Base-by-base conservation (phyloP, 2,888 invertebrate genomes). In the Troglohyphantes excavatus region DNA sequence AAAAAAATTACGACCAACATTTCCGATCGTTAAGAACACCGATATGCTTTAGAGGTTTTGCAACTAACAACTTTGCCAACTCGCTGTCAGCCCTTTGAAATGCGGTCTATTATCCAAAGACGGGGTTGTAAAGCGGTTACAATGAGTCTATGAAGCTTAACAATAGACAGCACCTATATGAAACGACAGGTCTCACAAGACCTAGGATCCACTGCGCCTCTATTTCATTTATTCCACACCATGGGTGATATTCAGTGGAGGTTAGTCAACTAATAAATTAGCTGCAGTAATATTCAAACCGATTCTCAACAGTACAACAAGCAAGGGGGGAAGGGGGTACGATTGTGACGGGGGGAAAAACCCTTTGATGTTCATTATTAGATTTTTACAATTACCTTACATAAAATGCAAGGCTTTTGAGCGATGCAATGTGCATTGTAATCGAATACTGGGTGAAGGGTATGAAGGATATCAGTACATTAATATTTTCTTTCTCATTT, bases 1-100 rank as follows among this genome's bases (percentile, higher is more conserved):
- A 67, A 75, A 68, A 79, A 84, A 75, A 46, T 29, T 68, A 76
- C 68, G 65, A 39, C 67, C 59, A 68, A 0, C 26, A 19, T 68
- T 85, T 86, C 78, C 78, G 75, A 85, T 85, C 76, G 67, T 75
- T 85, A 85, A 85, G 68, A 85, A 76, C 23, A 26, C 27, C 33
- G 75, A 53, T 76, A 67, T 68, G 75, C 75, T 75, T 84, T 76
- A 29, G 59, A 70, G 29, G 43, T 63, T 61, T 78, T 33, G 53
- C 59, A 65, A 59, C 67, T 67, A 7, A 73, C 23, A 43, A 43
- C 43, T 75, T 84, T 84, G 65, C 73, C 26, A 84, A 82, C 78
- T 70, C 13, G 65, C 65, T 59, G 75, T 29, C 78, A 70, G 70
- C 43, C 63, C 63, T 72, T 86, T 86, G 70, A 86, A 61, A 39